Evolutionary conservation across 2,797 vertebrate genomes (phyloP), one percentile per base, ranked within the genome.

Genomic region (Melanotaenia parkinsoni): DNA sequence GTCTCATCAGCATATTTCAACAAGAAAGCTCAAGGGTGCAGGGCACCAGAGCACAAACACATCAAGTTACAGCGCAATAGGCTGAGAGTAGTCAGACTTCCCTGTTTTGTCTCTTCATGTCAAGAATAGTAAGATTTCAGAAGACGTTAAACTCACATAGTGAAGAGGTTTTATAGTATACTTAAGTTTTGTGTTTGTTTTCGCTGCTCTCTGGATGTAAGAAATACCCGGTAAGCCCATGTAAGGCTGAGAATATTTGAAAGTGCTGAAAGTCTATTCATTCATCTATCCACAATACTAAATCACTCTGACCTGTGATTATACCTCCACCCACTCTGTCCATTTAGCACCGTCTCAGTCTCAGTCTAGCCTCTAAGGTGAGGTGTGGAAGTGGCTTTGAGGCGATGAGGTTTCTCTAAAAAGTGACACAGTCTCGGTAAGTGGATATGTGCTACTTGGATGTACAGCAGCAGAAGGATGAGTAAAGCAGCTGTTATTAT

Each of bases 1-100:
- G 90, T 88, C 85, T 91, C 91, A 89, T 92, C 90, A 86, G 79
- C 88, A 86, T 81, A 74, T 89, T 84, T 80, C 77, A 83, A 61
- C 40, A 54, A 76, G 51, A 80, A 74, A 50, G 72, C 83, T 81
- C 75, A 69, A 53, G 65, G 61, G 56, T 65, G 63, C 60, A 33
- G 35, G 64, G 26, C 70, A 61, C 43, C 80, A 58, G 67, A 30
- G 61, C 45, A 45, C 35, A 18, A 72, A 69, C 75, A 67, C 66
- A 45, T 76, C 66, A 70, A 73, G 77, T 70, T 69, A 51, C 35
- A 64, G 54, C 62, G 1, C 18, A 47, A 69, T 60, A 67, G 38
- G 73, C 54, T 5, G 16, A 53, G 40, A 24, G 8, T 7, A 28
- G 30, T 22, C 30, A 35, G 35, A 73, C 38, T 63, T 62, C 1